These are phyloP conservation scores for Gorsachius magnificus DNA, from an alignment of 2,797 vertebrate genomes.

Conservation along the genomic window DNA sequence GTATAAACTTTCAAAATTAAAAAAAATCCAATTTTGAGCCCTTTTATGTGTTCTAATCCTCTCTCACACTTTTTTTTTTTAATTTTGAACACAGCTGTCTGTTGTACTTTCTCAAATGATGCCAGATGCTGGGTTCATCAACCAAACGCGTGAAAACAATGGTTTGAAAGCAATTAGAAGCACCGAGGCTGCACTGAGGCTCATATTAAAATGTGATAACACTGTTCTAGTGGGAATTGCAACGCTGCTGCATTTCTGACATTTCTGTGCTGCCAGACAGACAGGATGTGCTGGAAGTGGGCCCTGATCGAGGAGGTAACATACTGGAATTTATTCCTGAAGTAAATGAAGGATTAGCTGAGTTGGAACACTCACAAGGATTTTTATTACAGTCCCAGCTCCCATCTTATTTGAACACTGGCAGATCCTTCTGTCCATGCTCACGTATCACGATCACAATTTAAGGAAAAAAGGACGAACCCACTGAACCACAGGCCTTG, in stretches of 20 bases:
- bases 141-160: constrained; percentile 77
- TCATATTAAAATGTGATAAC: constrained; percentile 77
- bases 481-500: fast-evolving
- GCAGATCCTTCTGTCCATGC: neutral
- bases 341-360: constrained; percentile 68
- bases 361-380: constrained; percentile 40
- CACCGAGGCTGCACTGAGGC: constrained; percentile 66
- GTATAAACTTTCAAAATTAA: neutral
- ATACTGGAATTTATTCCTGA: constrained; percentile 66
- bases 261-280: constrained; percentile 71
- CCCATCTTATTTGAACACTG: neutral
- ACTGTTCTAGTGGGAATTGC: constrained; percentile 75
- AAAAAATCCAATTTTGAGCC: constrained; percentile 51
- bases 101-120: constrained; percentile 72
- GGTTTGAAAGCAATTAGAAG: constrained; percentile 78
- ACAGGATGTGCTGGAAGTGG: constrained; percentile 61
- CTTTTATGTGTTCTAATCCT: constrained; percentile 51
- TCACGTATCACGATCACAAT: neutral
- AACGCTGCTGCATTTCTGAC: constrained; percentile 60
- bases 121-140: constrained; percentile 81
- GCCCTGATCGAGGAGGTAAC: constrained; percentile 53
- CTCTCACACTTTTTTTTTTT: constrained; percentile 3
- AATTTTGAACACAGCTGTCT: constrained; percentile 79
- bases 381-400: constrained; percentile 3
- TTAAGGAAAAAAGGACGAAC: neutral